Conservation (phyloP, 64 coral and sea anemone species). For the Montipora cactus region DNA sequence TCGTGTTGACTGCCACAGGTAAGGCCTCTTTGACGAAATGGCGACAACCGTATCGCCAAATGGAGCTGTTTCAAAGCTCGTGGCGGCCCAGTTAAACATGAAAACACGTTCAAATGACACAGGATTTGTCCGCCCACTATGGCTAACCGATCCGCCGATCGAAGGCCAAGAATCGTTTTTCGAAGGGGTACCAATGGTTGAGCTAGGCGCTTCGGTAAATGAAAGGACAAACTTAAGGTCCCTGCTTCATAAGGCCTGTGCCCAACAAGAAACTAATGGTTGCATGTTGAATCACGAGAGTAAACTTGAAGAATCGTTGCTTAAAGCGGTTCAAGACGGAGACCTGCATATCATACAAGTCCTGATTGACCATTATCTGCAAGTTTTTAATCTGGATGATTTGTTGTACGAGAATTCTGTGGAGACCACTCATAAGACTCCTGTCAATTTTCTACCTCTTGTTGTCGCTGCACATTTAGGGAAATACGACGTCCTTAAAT, state of each 20-base stretch:
- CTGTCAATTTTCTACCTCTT: conserved; percentile 81
- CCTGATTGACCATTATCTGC: conserved; percentile 59
- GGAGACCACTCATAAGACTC: background rate
- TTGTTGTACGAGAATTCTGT: conserved; percentile 33
- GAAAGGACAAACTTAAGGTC: background rate
- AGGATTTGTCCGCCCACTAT: conserved; percentile 69
- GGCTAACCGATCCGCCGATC: conserved; percentile 49
- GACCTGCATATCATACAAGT: conserved; percentile 50
- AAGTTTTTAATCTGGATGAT: conserved; percentile 62
- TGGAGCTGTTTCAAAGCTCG: background rate
- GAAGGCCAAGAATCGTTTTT: conserved; percentile 40
- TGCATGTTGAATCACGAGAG: conserved; percentile 65
- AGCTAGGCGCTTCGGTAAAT: background rate
- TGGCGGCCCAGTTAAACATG: background rate
- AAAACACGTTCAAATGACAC: background rate
- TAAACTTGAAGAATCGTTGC: conserved; percentile 49
- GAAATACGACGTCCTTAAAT: conserved; percentile 86
- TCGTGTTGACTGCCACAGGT: background rate
- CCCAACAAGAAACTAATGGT: conserved; percentile 41
- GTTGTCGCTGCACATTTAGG: conserved; percentile 92
- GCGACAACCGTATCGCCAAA: background rate
- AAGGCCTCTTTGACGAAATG: background rate
- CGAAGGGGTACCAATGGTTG: conserved; percentile 47
- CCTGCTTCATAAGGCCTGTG: conserved; percentile 6
- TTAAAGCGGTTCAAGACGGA: conserved; percentile 54